Base-by-base conservation (phyloP, 2,888 invertebrate species). In the Epistrophe eligans region DNA sequence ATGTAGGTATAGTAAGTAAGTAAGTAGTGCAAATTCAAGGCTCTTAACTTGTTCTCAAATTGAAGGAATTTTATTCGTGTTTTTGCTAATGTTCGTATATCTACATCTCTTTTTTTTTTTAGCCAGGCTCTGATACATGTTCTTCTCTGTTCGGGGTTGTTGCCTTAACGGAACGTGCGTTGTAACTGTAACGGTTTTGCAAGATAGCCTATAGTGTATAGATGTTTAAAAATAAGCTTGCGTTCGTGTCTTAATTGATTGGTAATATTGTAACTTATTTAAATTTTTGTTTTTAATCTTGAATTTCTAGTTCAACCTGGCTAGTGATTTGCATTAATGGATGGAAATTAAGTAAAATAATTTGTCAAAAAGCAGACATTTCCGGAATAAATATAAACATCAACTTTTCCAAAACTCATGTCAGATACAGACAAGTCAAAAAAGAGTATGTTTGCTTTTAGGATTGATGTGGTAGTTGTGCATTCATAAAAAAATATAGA, bases 11-110 rank as follows among this genome's bases (percentile, higher is more conserved):
- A 24, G 24, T 24, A 24, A n/a, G n/a, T 32, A 32, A 32, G 32
- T 32, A 32, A 32, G 62, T 81, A 79, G 73, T 82, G 85, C 85
- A 82, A 83, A 76, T 64, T 43, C 60, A 70, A 79, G 45, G 70
- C 87, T 87, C 87, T 87, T 87, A 87, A 83, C 79, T 83, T 55
- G 79, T 79, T 87, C 79, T 72, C 71, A 71, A 52, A 40, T 43
- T 52, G 62, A 70, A 73, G 60, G 55, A 77, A 62, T 57, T 55
- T 35, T 50, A 6, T 67, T 35, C 19, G 13, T 52, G 19, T 52
- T 52, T 38, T 52, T 19, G 32, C 52, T 57, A 43, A 57, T 28
- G 50, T 38, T 67, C 6, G 58, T 58, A 35, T 9, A 40, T 62
- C 28, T 50, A 70, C 28, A 70, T 83, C 79, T 87, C 72, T 85